These are phyloP conservation scores for Clanis bilineata DNA, from an alignment of 2,888 invertebrate species.

Conservation along the genomic window DNA sequence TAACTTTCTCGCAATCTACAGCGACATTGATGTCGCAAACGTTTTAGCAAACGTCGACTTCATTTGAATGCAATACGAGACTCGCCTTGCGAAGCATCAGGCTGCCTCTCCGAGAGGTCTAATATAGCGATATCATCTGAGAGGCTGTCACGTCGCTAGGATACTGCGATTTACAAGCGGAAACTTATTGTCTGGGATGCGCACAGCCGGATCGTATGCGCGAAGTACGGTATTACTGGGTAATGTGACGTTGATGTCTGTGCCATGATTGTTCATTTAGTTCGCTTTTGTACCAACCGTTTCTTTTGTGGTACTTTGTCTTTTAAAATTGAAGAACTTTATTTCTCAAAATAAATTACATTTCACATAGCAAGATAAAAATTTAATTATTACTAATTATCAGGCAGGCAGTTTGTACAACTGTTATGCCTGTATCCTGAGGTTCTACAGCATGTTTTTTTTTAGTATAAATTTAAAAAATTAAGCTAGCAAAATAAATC, in stretches of 20 bases:
- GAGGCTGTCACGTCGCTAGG: slow-evolving; percentile 35
- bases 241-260: slow-evolving; percentile 3
- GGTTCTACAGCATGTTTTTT: too few species aligned
- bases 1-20: slow-evolving; percentile 26
- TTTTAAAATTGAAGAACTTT: background rate
- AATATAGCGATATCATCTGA: slow-evolving; percentile 46
- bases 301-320: background rate
- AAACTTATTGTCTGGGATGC: slow-evolving; percentile 40
- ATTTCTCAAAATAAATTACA: too few species aligned
- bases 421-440: too few species aligned
- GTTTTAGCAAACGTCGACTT: slow-evolving; percentile 27
- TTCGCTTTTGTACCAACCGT: background rate
- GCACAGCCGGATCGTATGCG: slow-evolving; percentile 19
- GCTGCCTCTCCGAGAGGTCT: slow-evolving; percentile 24
- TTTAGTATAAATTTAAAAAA: too few species aligned
- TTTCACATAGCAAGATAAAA: too few species aligned
- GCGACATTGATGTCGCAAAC: slow-evolving; percentile 28
- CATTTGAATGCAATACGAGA: slow-evolving; percentile 46
- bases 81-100: slow-evolving; percentile 25
- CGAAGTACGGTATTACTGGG: background rate
- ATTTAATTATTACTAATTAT: too few species aligned
- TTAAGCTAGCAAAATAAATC: too few species aligned
- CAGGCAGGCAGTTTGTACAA: too few species aligned
- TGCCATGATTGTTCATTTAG: background rate
- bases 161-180: slow-evolving; percentile 41